Evolutionary conservation across 2,797 vertebrate species (phyloP), one percentile per base, ranked within the genome.

Genomic region (Chelmon rostratus): DNA sequence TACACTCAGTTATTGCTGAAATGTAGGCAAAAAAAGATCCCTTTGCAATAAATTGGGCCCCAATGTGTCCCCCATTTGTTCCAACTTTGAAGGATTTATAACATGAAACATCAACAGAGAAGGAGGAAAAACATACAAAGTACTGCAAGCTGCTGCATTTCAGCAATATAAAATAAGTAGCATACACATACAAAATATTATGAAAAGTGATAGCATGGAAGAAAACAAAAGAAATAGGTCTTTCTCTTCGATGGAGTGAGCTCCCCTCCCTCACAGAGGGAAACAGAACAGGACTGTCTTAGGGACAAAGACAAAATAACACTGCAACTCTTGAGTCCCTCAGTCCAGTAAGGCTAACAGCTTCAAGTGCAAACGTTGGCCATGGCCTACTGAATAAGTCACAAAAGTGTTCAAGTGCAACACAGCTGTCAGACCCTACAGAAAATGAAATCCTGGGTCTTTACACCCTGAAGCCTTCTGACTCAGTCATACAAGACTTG

Each of bases 181-280:
- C n/a, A 33, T 28, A 73, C 63, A 53, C 5, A 40, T 67, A 61
- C 6, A 69, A 56, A 64, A 52, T n/a, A 49, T 42, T 31, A 28
- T 66, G 66, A 70, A 80, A 59, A 16, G 23, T 68, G 46, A 49
- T 9, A 33, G 19, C 8, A 40, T 57, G 18, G 53, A 58, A 53
- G 54, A 67, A 73, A 67, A 44, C 16, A 81, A 10, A 66, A 37
- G n/a, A 52, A 46, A 70, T 52, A 71, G 12, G 31, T 78, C 42
- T 52, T 42, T 75, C 47, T 76, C 50, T 68, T 58, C 21, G 58
- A 79, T 77, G 70, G 81, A 83, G 56, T 66, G 33, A 75, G 57
- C 53, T 74, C 56, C 73, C 62, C 77, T 90, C 93, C 95, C 95
- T 96, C 94, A 95, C 70, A 89, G 94, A 95, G 94, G 93, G 94